Conservation (phyloP, 2,113 vertebrate genomes). For the Lepidothrix coronata region DNA sequence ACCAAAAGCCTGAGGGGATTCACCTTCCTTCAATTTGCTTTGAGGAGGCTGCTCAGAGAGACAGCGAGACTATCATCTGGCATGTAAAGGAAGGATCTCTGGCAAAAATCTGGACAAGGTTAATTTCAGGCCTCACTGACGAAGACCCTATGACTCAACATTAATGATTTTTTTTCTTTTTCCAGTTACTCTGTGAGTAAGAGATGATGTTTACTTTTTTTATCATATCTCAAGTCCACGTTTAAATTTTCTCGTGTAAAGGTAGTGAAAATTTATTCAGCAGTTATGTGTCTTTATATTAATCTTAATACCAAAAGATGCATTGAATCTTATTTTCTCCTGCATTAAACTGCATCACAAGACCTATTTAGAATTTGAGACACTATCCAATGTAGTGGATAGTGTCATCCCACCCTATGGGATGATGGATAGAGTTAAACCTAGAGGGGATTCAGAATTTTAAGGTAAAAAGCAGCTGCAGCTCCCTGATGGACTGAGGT, state of each 20-base stretch:
- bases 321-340: background rate
- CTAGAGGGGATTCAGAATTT: too few species aligned
- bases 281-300: background rate
- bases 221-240: accelerated
- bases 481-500: too few species aligned
- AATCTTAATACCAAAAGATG: background rate
- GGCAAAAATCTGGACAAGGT: background rate
- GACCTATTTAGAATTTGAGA: background rate
- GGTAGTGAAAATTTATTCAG: background rate
- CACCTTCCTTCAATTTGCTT: background rate
- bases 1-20: background rate
- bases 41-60: background rate
- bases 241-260: background rate
- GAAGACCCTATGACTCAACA: background rate
- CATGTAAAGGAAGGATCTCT: background rate
- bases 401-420: background rate
- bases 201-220: background rate
- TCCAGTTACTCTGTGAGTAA: background rate
- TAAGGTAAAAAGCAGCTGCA: too few species aligned
- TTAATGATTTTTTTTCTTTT: background rate
- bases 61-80: background rate
- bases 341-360: background rate
- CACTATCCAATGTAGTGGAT: background rate
- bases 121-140: background rate
- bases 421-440: too few species aligned